Base-by-base conservation (phyloP, 2,888 invertebrate species). In the Drepanosiphum platanoidis region DNA sequence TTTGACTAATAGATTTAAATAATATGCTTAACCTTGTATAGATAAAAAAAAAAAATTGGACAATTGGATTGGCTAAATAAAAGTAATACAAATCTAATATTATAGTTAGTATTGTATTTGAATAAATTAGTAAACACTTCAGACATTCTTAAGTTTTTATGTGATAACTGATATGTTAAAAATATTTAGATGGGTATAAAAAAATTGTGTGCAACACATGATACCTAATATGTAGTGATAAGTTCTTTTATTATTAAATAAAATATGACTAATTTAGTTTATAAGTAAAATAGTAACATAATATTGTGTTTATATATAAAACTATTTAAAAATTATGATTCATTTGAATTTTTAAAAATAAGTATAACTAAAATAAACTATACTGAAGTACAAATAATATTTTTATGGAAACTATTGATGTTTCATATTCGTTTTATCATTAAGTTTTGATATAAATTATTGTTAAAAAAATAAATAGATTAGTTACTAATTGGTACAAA, bases 121-220 rank as follows among this genome's bases (percentile, higher is more conserved):
- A 52, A 80, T 70, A 34, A 80, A 80, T 68, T 52, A 80, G 46
- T 70, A 68, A 52, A 80, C 36, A 80, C 68, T 80, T 68, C 68
- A 52, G 66, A 66, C 32, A 32, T 66, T 8, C 1, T 66, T 30
- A 30, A 30, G 30, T 32, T 39, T 64, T 3, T 64, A 58, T 22
- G 39, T 22, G 30, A 52, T 52, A 18, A 22, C 22, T 52, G 22
- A 42, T 42, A 42, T 42, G 4, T 42, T 42, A 42, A 13, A 42
- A 42, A 22, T 18, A 52, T 52, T 2, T 52, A 52, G 2, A 52
- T 52, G 22, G 0, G 22, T 18, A 5, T 18, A 52, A 22, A 52
- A 22, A 0, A 22, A 52, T 52, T 52, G 5, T 18, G 22, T 2
- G 3, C 18, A 46, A 46, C 15, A 46, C 46, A 46, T 1, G 18